phyloP scores from a whole-genome alignment of 2,888 invertebrate species.

The Melinopterus prodromus region DNA sequence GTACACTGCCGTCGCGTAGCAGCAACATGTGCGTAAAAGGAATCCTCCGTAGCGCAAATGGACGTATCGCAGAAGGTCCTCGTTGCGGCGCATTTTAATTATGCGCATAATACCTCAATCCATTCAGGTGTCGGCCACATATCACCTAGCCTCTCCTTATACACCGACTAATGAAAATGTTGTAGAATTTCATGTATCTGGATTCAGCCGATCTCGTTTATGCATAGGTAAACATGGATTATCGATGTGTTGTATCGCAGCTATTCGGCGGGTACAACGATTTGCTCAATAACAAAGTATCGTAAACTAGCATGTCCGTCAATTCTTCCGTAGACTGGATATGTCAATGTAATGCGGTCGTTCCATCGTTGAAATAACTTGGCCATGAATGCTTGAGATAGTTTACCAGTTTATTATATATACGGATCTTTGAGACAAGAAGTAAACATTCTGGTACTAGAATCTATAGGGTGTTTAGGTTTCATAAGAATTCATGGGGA shows the following conservation, averaged over 20 bases:
- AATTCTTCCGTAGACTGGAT: background rate
- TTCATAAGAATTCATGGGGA: too few species aligned
- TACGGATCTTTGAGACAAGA: too few species aligned
- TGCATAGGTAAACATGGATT: background rate
- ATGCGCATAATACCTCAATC: slow-evolving; percentile 4
- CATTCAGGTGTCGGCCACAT: background rate
- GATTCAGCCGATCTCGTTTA: background rate
- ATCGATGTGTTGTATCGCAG: background rate
- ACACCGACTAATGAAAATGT: background rate
- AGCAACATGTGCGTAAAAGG: background rate
- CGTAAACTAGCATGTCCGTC: background rate
- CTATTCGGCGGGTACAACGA: background rate
- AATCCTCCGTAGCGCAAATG: background rate
- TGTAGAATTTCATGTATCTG: slow-evolving; percentile 4
- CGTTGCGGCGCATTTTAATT: background rate
- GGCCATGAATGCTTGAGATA: too few species aligned
- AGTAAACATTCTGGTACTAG: too few species aligned
- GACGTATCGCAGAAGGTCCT: background rate
- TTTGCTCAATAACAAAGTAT: background rate
- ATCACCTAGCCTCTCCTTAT: background rate
- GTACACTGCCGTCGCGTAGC: background rate
- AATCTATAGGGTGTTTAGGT: too few species aligned
- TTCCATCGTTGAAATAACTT: background rate
- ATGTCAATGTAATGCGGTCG: background rate
- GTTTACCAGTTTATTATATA: too few species aligned